Evolutionary conservation across 2,888 invertebrate genomes (phyloP), one percentile per base, ranked within the genome.

Genomic region (Apodemia mormo): DNA sequence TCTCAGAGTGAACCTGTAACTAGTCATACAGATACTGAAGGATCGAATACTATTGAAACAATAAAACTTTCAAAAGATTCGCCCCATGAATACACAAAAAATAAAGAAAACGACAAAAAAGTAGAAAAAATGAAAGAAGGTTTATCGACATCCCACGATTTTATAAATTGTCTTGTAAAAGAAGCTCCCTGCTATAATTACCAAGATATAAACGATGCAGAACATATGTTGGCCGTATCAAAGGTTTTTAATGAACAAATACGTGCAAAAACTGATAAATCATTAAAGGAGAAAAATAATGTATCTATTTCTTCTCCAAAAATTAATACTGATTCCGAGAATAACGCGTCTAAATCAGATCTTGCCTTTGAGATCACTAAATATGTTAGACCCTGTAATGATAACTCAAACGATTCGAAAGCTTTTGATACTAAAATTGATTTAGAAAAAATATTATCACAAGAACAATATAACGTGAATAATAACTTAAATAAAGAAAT

Each of bases 181-280:
- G 82, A 85, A 74, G 72, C 77, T 49, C 71, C 77, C 45, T 73
- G 73, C 52, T 77, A 83, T 43, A 82, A 72, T 71, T 86, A 88
- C 72, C 77, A 84, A 30, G 85, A 85, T 78, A 79, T 86, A 72
- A 76, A 75, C 67, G 87, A 88, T 74, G 85, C 84, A 52, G 80
- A 81, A 70, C 69, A 71, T 7, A 66, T 70, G 58, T 72, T 75
- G 54, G 77, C 76, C 33, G 49, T 49, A 45, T 40, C 49, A 54
- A 14, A 43, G 10, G 22, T 54, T 54, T 37, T 37, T 0, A 33
- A 33, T 14, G 37, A 37, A n/a, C 37, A 33, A 33, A n/a, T 10
- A 4, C 7, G 8, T 2, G 45, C 56, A 49, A 45, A 66, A 43
- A 58, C 22, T n/a, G 37, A 33, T 4, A 2, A 33, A 37, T 2